Base-by-base conservation (phyloP, 1,140 invertebrate genomes). In the Propsilocerus akamusi region DNA sequence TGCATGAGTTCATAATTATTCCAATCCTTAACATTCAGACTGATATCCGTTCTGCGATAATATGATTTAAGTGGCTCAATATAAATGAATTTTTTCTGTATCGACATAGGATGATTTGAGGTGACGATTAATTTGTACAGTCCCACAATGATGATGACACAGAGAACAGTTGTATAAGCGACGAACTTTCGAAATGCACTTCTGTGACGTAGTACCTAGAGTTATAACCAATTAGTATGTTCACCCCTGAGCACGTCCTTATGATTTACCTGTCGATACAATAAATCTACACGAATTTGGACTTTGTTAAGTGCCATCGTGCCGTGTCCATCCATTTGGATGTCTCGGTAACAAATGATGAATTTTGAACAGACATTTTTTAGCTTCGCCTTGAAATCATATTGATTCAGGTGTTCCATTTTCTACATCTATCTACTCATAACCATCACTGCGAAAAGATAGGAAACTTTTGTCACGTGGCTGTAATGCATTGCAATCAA, bases 21-120 rank as follows among this genome's bases (percentile, higher is more conserved):
- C 83, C 83, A 86, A 57, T 86, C 83, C 49, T 76, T 72, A 56
- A 72, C 76, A 14, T 63, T 61, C 14, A n/a, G 46, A 4, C 12
- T 25, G n/a, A 25, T 14, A 41, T 41, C 22, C 22, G 12, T 41
- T 8, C 17, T 14, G 3, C 34, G 34, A 20, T 7, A 41, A 10
- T 41, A 41, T 5, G 34, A 41, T 5, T 10, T 20, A 17, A 41
- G 22, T 41, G 34, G 17, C 34, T 41, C 34, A 17, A 41, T 41
- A 41, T 41, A 41, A 20, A 41, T 41, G 34, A 7, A 41, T 41
- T 14, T 41, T 20, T 41, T 41, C 17, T 41, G 12, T 8, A 41
- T 17, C 22, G 34, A 14, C 34, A 41, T 17, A 17, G 34, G 34
- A 20, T 41, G 12, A 41, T 41, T 41, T 4, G 34, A 41, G 6